phyloP scores from a whole-genome alignment of 2,797 vertebrate genomes.

The Alfaro cultratus region DNA sequence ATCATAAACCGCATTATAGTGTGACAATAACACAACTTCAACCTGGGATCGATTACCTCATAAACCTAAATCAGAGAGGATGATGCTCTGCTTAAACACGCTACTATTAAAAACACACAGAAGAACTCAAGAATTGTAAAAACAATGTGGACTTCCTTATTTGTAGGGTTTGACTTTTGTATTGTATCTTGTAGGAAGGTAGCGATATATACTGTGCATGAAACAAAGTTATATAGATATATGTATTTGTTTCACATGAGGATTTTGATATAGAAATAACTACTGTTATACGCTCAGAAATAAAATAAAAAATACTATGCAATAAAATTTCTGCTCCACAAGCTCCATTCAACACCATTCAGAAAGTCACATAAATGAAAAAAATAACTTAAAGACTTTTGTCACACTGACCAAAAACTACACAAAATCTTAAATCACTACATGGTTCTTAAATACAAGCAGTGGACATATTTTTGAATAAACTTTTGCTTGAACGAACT shows the following conservation, averaged over 20 bases:
- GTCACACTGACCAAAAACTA: too few relatives aligned
- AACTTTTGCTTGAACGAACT: background rate
- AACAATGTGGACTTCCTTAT: background rate
- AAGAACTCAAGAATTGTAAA: background rate
- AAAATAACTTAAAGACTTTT: too few relatives aligned
- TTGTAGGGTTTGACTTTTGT: background rate
- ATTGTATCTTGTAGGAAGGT: background rate
- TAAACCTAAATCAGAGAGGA: slow-evolving; percentile 49
- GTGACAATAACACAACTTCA: slow-evolving; percentile 29
- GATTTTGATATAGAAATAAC: background rate
- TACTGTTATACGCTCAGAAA: too few relatives aligned
- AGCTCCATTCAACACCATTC: too few relatives aligned
- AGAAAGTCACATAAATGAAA: too few relatives aligned
- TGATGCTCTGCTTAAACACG: slow-evolving; percentile 37
- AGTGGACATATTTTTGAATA: background rate
- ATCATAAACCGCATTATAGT: slow-evolving; percentile 54
- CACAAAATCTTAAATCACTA: too few relatives aligned
- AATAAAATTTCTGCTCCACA: too few relatives aligned
- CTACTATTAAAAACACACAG: slow-evolving; percentile 23
- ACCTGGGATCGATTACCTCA: slow-evolving; percentile 47
- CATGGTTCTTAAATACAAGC: too few relatives aligned
- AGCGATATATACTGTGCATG: background rate
- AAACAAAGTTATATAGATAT: background rate
- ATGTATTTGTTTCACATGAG: background rate
- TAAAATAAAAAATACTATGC: too few relatives aligned